Percentiles rank a stretch among this genome's conserved stretches.
phyloP scores from a whole-genome alignment of 2,797 vertebrate genomes.

The Gadopsis marmoratus region DNA sequence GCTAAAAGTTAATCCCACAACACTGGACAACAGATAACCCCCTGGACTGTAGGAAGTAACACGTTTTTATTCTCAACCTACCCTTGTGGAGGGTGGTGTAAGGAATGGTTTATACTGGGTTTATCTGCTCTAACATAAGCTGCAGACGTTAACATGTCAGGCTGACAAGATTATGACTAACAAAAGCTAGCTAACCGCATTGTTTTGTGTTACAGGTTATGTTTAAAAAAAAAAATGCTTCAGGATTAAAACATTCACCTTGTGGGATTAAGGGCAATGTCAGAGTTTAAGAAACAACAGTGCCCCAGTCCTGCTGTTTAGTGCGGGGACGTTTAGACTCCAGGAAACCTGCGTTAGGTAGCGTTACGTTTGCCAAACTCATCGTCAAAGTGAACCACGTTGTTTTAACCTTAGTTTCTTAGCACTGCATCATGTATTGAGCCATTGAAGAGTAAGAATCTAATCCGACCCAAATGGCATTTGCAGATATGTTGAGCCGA shows the following conservation, averaged over 20 bases:
- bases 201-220: neutral
- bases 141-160: neutral
- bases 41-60: neutral
- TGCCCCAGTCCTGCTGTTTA: no score
- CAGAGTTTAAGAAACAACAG: no score
- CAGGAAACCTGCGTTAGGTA: no score
- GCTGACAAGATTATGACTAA: neutral
- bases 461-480: no score
- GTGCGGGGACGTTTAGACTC: no score
- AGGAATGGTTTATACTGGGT: neutral
- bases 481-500: no score
- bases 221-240: neutral
- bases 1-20: neutral
- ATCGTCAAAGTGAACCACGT: no score
- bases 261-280: neutral
- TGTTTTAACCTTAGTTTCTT: no score
- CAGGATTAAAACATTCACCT: neutral
- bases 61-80: constrained; percentile 3
- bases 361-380: no score
- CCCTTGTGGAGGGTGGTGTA: neutral
- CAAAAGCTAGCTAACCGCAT: neutral
- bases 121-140: neutral
- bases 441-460: no score
- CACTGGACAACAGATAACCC: neutral
- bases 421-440: no score